Evolutionary conservation across 2,113 vertebrate species (phyloP).

Genomic region (Anser cygnoides): DNA sequence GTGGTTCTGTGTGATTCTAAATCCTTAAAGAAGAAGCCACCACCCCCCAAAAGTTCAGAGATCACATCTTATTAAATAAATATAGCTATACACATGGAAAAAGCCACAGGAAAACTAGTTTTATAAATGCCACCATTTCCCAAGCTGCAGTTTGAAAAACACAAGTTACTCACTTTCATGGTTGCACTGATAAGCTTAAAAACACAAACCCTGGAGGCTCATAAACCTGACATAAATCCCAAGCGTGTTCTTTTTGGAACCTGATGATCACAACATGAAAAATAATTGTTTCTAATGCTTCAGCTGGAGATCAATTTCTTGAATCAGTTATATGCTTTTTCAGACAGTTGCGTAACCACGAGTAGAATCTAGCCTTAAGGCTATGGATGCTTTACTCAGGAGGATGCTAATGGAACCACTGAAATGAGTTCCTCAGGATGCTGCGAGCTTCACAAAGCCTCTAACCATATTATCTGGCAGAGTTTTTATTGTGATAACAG

Average conservation of each 20-base stretch:
- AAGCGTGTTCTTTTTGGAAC: neutral
- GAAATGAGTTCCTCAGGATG: constrained; percentile 3
- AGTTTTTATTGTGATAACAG: neutral
- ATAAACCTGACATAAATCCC: neutral
- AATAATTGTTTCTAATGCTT: neutral
- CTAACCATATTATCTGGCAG: neutral
- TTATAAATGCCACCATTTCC: neutral
- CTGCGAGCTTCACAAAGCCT: constrained; percentile 11
- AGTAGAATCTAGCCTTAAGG: constrained; percentile 23
- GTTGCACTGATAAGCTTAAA: neutral
- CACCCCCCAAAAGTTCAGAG: neutral
- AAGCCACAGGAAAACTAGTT: neutral
- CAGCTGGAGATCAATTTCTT: neutral
- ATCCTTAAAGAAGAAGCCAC: neutral
- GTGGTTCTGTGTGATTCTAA: too few relatives aligned
- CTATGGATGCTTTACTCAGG: neutral
- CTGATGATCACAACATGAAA: neutral
- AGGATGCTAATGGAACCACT: neutral
- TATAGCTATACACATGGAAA: neutral
- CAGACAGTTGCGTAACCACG: neutral
- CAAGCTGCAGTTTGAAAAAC: neutral
- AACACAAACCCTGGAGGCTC: neutral
- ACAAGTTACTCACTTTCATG: neutral
- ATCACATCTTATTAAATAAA: neutral
- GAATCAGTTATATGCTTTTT: neutral